Base-by-base conservation (phyloP, 2,113 vertebrate genomes). In the Chaetura pelagica region DNA sequence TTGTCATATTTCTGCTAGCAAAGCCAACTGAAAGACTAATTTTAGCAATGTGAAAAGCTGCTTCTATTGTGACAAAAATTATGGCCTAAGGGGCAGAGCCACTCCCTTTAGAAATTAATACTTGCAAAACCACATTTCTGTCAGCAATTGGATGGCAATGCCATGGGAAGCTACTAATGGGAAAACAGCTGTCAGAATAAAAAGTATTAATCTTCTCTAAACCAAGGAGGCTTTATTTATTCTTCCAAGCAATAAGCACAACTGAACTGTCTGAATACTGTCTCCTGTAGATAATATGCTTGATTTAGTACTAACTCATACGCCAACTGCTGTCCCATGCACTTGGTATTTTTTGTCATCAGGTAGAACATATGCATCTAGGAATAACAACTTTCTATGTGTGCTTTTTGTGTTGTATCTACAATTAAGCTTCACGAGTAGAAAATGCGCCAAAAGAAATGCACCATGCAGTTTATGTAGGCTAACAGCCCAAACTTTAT, bases 51-150 rank as follows among this genome's bases (percentile, higher is more conserved):
- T 83, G 85, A 81, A 94, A 91, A 95, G 12, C 84, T 96, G 78
- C 49, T 83, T 94, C 71, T 73, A 73, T 93, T 94, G 55, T 93
- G 85, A 96, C 90, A 94, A 93, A 94, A 96, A 92, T 90, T 93
- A 92, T 88, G 93, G 59, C 90, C 87, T 94, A 75, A 83, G 94
- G 94, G 90, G 84, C 78, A 84, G 75, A 95, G 35, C 82, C 42
- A 86, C 32, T 59, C 72, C 85, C 59, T 86, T 59, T 84, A 90
- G 87, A 95, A 95, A 92, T 77, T 79, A 93, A 75, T 90, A 63
- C 55, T 79, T 87, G 66, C 26, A 94, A 80, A 91, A 21, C 46
- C 85, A 68, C 87, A 71, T 94, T 90, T 93, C 81, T 95, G 55
- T 95, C 93, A 95, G 74, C 74, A 88, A 40, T 86, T 68, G 80